phyloP scores from a whole-genome alignment of 2,888 invertebrate species.

The Himalopsyche tibetana region DNA sequence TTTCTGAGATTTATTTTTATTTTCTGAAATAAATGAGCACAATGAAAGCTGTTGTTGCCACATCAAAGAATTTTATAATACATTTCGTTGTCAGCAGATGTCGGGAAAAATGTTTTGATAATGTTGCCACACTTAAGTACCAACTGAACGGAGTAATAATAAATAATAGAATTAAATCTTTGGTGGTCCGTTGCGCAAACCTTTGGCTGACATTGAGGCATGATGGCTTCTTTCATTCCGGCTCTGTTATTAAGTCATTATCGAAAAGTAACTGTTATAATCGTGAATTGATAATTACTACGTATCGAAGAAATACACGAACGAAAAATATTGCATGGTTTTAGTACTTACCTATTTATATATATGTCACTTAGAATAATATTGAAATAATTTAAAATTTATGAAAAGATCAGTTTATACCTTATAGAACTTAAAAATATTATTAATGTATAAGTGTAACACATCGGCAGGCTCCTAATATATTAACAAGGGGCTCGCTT shows the following conservation, averaged over 20 bases:
- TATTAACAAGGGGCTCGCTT: no score
- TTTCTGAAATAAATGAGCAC: no score
- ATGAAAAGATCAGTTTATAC: background rate
- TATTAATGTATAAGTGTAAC: no score
- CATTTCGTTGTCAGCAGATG: slow-evolving; percentile 6
- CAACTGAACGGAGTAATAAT: slow-evolving; percentile 5
- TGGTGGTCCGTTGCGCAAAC: slow-evolving; percentile 26
- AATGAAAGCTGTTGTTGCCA: background rate
- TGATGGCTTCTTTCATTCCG: slow-evolving; percentile 2
- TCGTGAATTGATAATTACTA: slow-evolving; percentile 28
- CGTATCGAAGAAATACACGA: background rate
- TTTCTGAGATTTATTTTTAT: no score
- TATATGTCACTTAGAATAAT: no score
- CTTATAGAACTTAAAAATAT: no score
- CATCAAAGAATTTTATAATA: slow-evolving; percentile 17
- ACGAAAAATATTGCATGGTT: no score
- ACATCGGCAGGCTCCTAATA: no score
- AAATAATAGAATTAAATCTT: slow-evolving; percentile 29
- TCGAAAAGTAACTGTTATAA: background rate
- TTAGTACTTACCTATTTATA: no score
- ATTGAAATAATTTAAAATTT: no score
- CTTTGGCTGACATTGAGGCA: slow-evolving; percentile 5
- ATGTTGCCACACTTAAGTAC: slow-evolving; percentile 7
- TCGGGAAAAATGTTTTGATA: background rate
- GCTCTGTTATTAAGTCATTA: slow-evolving; percentile 10